These are phyloP conservation scores for Cybosia mesomella DNA, from an alignment of 2,888 invertebrate species.

Conservation along the genomic window DNA sequence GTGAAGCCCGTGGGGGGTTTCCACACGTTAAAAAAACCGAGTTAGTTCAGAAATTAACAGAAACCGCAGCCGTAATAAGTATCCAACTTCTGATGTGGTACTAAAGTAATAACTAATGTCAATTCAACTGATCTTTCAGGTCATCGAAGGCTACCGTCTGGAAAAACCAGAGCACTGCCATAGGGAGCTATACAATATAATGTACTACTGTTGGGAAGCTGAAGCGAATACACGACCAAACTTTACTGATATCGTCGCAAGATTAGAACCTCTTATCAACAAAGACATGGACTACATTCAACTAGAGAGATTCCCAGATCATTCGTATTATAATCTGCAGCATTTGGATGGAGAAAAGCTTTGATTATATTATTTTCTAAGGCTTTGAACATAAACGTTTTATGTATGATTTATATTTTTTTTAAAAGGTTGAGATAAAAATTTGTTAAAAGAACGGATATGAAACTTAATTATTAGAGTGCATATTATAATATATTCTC, in stretches of 20 bases:
- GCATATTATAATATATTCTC: background rate
- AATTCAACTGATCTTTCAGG: constrained; percentile 79
- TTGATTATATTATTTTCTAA: constrained; percentile 45
- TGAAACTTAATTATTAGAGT: background rate
- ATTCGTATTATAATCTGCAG: constrained; percentile 95
- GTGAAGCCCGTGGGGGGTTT: no score
- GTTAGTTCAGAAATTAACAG: background rate
- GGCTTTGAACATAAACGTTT: no score
- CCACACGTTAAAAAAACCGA: no score
- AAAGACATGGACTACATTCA: constrained; percentile 98
- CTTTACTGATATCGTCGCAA: constrained; percentile 93
- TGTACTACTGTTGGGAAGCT: constrained; percentile 98
- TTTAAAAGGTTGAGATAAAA: background rate
- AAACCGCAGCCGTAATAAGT: background rate
- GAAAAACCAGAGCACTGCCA: constrained; percentile 98
- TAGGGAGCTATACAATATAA: constrained; percentile 96
- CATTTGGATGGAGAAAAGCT: constrained; percentile 94
- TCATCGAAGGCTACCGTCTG: constrained; percentile 95
- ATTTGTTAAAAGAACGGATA: background rate
- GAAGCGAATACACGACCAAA: constrained; percentile 94
- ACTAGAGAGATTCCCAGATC: constrained; percentile 96
- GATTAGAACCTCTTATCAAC: constrained; percentile 94
- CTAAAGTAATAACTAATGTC: background rate
- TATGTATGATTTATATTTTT: no score
- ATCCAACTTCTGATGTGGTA: background rate